Percentiles rank a stretch among this genome's conserved stretches.
Conservation (phyloP, 2,113 vertebrate species). For the Arenaria interpres region DNA sequence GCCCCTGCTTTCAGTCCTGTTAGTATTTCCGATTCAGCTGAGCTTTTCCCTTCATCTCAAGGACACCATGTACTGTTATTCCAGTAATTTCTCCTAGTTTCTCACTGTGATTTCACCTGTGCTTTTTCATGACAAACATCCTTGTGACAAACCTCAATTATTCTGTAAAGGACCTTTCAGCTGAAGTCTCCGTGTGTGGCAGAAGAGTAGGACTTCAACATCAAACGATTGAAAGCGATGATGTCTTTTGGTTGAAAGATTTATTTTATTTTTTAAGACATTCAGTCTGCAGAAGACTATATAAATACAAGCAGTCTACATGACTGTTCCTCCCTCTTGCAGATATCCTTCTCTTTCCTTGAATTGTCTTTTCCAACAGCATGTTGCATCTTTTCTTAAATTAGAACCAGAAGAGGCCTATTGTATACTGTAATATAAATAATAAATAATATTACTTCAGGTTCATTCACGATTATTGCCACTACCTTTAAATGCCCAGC, state of each 20-base stretch:
- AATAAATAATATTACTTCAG: slow-evolving; percentile 34
- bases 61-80: background rate
- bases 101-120: background rate
- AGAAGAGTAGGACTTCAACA: background rate
- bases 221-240: background rate
- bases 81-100: background rate
- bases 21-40: background rate
- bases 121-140: background rate
- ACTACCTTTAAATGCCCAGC: background rate
- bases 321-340: background rate
- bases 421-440: slow-evolving; percentile 26
- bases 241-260: background rate
- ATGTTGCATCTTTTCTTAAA: background rate
- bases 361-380: background rate
- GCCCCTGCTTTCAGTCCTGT: background rate
- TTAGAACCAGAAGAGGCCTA: background rate
- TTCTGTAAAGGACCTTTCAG: background rate
- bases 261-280: background rate
- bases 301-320: background rate
- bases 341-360: background rate
- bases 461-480: slow-evolving; percentile 8
- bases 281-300: background rate
- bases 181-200: background rate
- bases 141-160: background rate
- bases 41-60: background rate